phyloP scores from a whole-genome alignment of 2,888 invertebrate species.

The Sinhomidia bicolor region DNA sequence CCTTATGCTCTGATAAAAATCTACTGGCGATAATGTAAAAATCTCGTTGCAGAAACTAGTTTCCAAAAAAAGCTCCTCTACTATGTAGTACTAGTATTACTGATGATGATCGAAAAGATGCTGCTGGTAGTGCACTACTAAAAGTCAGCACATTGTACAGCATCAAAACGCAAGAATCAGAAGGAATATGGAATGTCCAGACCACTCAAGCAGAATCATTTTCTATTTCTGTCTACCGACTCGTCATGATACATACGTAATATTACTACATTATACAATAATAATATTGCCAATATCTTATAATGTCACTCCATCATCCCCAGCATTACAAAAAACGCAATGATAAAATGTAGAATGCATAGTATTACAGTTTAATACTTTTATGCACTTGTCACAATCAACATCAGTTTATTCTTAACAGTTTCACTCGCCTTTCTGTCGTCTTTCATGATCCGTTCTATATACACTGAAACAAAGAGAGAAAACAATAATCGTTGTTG shows the following conservation, averaged over 20 bases:
- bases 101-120: slow-evolving; percentile 10
- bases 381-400: slow-evolving; percentile 5
- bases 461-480: slow-evolving; percentile 6
- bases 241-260: background rate
- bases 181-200: slow-evolving; percentile 52
- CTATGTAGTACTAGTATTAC: background rate
- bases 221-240: slow-evolving; percentile 44
- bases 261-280: background rate
- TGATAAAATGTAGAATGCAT: background rate
- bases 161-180: slow-evolving; percentile 23
- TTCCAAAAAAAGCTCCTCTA: background rate
- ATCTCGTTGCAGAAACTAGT: background rate
- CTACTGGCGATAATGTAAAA: slow-evolving; percentile 17
- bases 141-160: slow-evolving; percentile 13
- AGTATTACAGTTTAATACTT: slow-evolving; percentile 10
- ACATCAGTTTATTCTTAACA: background rate
- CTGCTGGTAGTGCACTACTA: background rate
- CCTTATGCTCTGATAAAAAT: slow-evolving; percentile 29
- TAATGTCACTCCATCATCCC: slow-evolving; percentile 23
- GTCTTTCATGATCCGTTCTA: background rate
- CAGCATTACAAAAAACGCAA: slow-evolving; percentile 18
- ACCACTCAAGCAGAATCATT: slow-evolving; percentile 44
- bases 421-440: background rate
- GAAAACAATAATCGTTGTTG: background rate
- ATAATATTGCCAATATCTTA: slow-evolving; percentile 1